Conservation (phyloP, 2,888 invertebrate species). For the Dorcus hopei region DNA sequence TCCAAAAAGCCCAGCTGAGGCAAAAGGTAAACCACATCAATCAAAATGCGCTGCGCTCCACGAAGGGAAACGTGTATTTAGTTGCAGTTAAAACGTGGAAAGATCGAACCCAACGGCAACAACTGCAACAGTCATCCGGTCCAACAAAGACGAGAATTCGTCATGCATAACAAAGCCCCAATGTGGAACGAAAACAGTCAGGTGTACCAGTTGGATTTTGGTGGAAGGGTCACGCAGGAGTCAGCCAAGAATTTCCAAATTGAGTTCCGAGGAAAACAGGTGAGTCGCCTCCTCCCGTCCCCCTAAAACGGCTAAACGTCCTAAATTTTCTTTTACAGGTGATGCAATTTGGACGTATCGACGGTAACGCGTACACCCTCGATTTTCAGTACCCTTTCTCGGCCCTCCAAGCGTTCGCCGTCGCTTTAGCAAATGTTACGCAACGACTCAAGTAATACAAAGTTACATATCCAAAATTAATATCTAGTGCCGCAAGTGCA, state of each 20-base stretch:
- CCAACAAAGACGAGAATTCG: constrained; percentile 71
- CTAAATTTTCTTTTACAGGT: constrained; percentile 61
- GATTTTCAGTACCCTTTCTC: constrained; percentile 99
- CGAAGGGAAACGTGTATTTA: neutral
- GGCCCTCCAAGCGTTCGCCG: constrained; percentile 96
- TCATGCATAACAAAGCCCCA: constrained; percentile 92
- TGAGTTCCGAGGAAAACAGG: constrained; percentile 94
- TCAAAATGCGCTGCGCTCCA: neutral
- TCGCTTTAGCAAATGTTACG: constrained; percentile 94
- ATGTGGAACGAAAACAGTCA: constrained; percentile 98
- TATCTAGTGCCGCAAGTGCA: constrained; percentile 9
- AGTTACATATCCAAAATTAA: constrained; percentile 12
- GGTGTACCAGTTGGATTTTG: constrained; percentile 98
- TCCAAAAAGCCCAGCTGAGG: constrained; percentile 86
- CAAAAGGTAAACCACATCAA: constrained; percentile 68
- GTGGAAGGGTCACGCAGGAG: constrained; percentile 97
- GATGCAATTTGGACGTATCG: constrained; percentile 99
- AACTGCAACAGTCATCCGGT: constrained; percentile 47
- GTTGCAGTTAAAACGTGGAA: constrained; percentile 69
- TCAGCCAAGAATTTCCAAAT: constrained; percentile 99
- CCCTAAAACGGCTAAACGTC: neutral
- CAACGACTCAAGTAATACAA: constrained; percentile 80
- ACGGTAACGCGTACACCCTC: constrained; percentile 96
- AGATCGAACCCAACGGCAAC: constrained; percentile 55
- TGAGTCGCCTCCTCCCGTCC: constrained; percentile 39